Percentiles rank a stretch among this genome's conserved stretches.
Evolutionary conservation across 64 coral and sea anemone species (phyloP).

Genomic region (Acropora tenuis): DNA sequence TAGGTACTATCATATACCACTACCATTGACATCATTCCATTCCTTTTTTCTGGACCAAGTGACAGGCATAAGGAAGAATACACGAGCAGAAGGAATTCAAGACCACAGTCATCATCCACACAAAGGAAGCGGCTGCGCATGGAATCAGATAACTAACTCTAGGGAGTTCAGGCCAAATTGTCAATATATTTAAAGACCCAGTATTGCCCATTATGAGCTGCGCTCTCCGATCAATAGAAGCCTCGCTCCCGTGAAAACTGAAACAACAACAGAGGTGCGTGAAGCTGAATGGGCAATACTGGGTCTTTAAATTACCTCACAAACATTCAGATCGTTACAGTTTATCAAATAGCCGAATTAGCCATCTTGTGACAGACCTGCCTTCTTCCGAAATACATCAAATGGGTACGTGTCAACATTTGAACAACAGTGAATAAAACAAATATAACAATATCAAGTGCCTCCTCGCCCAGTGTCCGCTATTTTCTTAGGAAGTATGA

Average conservation of each 20-base stretch:
- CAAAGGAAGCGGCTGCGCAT: background rate
- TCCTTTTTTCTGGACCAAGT: background rate
- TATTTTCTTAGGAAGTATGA: background rate
- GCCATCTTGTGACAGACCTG: no score
- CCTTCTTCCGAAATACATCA: background rate
- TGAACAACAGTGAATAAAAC: background rate
- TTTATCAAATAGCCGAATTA: background rate
- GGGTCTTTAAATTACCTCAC: no score
- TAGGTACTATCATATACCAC: background rate
- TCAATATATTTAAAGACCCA: background rate
- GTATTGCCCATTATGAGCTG: no score
- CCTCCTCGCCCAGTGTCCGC: background rate
- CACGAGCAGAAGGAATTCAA: background rate
- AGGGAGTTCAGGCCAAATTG: background rate
- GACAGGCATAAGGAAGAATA: background rate
- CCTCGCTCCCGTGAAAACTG: no score
- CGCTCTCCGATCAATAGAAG: no score
- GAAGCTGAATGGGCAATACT: no score
- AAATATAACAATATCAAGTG: background rate
- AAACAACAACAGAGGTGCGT: no score
- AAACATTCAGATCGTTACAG: background rate
- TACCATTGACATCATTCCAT: background rate
- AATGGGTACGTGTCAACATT: background rate
- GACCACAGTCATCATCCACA: background rate
- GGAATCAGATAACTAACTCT: background rate